Conservation (phyloP, 1,140 invertebrate species). For the Calycopis cecrops region DNA sequence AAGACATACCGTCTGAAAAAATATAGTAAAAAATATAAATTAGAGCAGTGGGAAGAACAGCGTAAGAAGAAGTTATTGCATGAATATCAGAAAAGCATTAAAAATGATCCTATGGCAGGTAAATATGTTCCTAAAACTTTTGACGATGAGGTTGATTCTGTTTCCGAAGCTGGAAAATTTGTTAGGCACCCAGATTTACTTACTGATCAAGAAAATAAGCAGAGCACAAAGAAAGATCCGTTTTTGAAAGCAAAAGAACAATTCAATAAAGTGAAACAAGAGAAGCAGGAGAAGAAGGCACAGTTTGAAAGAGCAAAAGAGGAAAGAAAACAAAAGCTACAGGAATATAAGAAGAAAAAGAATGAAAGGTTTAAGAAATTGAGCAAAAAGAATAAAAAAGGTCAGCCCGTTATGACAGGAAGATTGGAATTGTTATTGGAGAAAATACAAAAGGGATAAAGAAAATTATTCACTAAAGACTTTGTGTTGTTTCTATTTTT, state of each 20-base stretch:
- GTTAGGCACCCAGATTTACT: constrained; percentile 64
- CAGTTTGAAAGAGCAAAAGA: constrained; percentile 67
- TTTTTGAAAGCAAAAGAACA: constrained; percentile 76
- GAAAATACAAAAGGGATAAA: constrained; percentile 69
- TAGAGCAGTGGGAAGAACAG: constrained; percentile 79
- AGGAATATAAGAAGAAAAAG: constrained; percentile 80
- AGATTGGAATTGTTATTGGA: constrained; percentile 84
- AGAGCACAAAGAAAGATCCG: constrained; percentile 45
- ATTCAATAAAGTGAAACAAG: constrained; percentile 74
- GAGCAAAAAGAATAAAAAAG: constrained; percentile 83
- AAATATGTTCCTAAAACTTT: constrained; percentile 53
- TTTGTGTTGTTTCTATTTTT: not conserved
- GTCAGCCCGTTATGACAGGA: constrained; percentile 86
- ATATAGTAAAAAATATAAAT: constrained; percentile 81
- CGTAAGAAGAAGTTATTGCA: constrained; percentile 75
- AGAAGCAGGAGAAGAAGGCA: constrained; percentile 74
- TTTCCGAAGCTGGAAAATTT: constrained; percentile 45
- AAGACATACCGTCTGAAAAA: constrained; percentile 79
- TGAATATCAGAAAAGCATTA: constrained; percentile 75
- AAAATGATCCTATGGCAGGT: constrained; percentile 60
- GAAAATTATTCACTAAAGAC: too few relatives aligned
- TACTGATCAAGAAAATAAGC: constrained; percentile 29
- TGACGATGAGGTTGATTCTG: constrained; percentile 51
- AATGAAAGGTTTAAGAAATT: constrained; percentile 80
- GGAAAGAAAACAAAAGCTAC: constrained; percentile 78